Conservation (phyloP, 2,113 vertebrate genomes). For the Vulpes vulpes region DNA sequence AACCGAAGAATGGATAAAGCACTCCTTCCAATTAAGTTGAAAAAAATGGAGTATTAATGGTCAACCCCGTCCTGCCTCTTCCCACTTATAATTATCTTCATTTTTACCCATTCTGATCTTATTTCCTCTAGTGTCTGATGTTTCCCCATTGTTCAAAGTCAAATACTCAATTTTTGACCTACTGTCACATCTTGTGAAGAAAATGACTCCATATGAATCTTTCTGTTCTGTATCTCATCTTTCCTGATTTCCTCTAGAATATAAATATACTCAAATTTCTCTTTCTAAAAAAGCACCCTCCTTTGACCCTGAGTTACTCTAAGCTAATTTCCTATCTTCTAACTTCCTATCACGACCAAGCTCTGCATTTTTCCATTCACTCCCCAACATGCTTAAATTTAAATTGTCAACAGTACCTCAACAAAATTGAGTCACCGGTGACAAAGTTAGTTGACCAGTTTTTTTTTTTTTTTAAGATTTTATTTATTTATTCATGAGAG, state of each 20-base stretch:
- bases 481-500: too few species aligned
- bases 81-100: not conserved
- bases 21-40: conserved; percentile 16
- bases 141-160: not conserved
- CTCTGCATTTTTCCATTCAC: not conserved
- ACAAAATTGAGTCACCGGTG: not conserved
- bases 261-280: not conserved
- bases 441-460: conserved; percentile 2
- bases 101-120: not conserved
- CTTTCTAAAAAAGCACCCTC: not conserved
- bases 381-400: not conserved
- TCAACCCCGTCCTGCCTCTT: not conserved
- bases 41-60: not conserved
- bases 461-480: not conserved
- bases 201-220: not conserved
- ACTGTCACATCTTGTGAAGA: not conserved
- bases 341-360: not conserved
- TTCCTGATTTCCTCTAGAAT: not conserved
- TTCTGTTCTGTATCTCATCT: not conserved
- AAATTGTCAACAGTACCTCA: not conserved
- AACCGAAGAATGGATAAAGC: not conserved
- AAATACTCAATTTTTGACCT: not conserved
- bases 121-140: not conserved
- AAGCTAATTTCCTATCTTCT: not conserved
- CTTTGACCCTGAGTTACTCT: not conserved